phyloP scores from a whole-genome alignment of 1,140 invertebrate genomes.

The Heliconius nattereri region DNA sequence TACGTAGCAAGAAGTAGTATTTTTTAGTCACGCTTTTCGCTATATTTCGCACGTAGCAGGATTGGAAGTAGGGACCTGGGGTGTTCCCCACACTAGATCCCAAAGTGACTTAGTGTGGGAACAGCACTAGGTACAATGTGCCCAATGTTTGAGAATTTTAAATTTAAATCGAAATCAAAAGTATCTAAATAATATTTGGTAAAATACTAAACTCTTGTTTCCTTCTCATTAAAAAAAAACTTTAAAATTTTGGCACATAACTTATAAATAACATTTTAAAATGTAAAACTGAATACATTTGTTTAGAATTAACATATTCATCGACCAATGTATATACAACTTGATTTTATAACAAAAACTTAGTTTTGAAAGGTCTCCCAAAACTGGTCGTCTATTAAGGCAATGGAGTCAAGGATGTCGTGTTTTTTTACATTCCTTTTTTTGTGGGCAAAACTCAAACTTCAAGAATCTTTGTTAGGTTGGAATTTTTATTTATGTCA shows the following conservation, averaged over 20 bases:
- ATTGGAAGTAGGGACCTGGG: no score
- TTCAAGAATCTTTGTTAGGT: neutral
- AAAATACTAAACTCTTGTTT: neutral
- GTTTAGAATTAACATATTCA: constrained; percentile 25
- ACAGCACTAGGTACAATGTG: no score
- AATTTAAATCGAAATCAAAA: no score
- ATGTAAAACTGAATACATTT: constrained; percentile 15
- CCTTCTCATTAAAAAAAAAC: neutral
- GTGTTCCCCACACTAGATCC: no score
- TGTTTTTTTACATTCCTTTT: constrained; percentile 16
- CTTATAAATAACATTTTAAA: constrained; percentile 10
- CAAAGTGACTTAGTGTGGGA: no score
- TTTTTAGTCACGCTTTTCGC: no score
- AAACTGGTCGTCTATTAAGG: constrained; percentile 18
- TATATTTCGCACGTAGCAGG: no score
- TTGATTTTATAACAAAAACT: constrained; percentile 1
- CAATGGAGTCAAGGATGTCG: constrained; percentile 24
- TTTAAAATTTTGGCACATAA: constrained; percentile 3
- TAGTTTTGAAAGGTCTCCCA: constrained; percentile 11
- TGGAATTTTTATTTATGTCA: neutral
- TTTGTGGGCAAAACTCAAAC: neutral
- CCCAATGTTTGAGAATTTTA: no score
- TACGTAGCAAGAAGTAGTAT: no score
- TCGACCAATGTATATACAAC: constrained; percentile 7
- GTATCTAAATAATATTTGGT: no score